A percentile compares a stretch with the other conserved stretches of the same genome.
These are phyloP conservation scores for Typhlomys cinereus DNA, from an alignment of 2,113 vertebrate genomes.

Conservation along the genomic window DNA sequence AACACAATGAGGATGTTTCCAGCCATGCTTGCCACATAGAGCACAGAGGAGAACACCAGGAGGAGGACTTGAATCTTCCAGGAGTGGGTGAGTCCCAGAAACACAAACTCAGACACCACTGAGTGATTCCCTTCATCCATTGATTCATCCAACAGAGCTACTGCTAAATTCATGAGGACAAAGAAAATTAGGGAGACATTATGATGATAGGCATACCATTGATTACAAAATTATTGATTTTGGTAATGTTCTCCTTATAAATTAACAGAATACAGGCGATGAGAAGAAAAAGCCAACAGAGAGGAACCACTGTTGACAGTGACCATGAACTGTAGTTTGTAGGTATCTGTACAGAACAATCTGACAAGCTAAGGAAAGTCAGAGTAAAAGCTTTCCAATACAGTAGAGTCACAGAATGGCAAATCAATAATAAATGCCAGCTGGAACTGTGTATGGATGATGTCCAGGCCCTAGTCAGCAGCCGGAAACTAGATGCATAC, in stretches of 20 bases:
- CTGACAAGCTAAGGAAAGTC: too few relatives aligned
- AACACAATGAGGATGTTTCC: slow-evolving; percentile 70
- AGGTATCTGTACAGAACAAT: too few relatives aligned
- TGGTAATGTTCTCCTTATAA: not conserved
- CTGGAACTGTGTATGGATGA: too few relatives aligned
- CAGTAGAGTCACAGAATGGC: too few relatives aligned
- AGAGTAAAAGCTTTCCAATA: too few relatives aligned
- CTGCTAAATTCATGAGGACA: not conserved
- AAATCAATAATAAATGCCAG: too few relatives aligned
- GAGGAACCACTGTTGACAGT: too few relatives aligned
- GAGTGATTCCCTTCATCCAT: slow-evolving; percentile 62
- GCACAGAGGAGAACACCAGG: slow-evolving; percentile 57
- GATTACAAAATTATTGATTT: not conserved
- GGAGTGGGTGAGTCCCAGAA: slow-evolving; percentile 68
- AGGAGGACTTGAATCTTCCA: slow-evolving; percentile 64
- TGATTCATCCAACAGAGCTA: not conserved
- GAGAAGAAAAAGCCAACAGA: too few relatives aligned
- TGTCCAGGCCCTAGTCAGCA: too few relatives aligned
- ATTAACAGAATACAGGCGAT: not conserved
- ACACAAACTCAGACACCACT: slow-evolving; percentile 63
- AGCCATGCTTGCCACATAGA: slow-evolving; percentile 66
- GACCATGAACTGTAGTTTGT: too few relatives aligned
- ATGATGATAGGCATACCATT: not conserved
- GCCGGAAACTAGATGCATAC: not conserved
- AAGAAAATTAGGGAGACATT: slow-evolving; percentile 23